These are phyloP conservation scores for Lamellibrachia columna DNA, from an alignment of 2,888 invertebrate species.

Conservation along the genomic window DNA sequence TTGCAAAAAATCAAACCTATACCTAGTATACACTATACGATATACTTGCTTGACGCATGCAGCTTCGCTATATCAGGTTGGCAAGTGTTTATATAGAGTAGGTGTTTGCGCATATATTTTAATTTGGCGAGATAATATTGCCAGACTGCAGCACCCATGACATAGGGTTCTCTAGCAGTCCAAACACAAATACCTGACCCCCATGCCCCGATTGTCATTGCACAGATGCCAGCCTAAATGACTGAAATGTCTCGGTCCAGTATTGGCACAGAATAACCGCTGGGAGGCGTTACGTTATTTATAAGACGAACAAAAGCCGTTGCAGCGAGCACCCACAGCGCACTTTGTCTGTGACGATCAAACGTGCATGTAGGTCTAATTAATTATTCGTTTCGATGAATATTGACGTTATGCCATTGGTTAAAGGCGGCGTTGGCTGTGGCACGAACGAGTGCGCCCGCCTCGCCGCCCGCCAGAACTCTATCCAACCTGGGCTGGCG, in stretches of 20 bases:
- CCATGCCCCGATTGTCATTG: not conserved
- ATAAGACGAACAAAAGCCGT: not conserved
- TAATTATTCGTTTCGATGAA: not conserved
- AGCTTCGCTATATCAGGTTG: too few species aligned
- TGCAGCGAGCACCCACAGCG: not conserved
- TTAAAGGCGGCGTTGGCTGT: not conserved
- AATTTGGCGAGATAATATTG: too few species aligned
- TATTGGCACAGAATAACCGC: not conserved
- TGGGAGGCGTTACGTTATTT: not conserved
- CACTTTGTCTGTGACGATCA: not conserved
- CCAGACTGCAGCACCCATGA: too few species aligned
- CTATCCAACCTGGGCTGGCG: not conserved
- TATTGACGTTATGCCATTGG: not conserved
- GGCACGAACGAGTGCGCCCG: not conserved
- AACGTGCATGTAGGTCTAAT: not conserved
- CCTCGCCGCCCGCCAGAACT: not conserved
- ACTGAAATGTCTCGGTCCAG: not conserved
- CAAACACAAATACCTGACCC: too few species aligned
- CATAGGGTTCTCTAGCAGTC: too few species aligned
- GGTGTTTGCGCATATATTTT: too few species aligned
- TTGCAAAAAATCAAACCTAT: too few species aligned
- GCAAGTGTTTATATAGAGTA: too few species aligned
- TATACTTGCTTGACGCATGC: too few species aligned
- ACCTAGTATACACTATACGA: too few species aligned
- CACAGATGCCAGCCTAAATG: not conserved